These are phyloP conservation scores for Cydia fagiglandana DNA, from an alignment of 1,140 invertebrate species.

Conservation along the genomic window DNA sequence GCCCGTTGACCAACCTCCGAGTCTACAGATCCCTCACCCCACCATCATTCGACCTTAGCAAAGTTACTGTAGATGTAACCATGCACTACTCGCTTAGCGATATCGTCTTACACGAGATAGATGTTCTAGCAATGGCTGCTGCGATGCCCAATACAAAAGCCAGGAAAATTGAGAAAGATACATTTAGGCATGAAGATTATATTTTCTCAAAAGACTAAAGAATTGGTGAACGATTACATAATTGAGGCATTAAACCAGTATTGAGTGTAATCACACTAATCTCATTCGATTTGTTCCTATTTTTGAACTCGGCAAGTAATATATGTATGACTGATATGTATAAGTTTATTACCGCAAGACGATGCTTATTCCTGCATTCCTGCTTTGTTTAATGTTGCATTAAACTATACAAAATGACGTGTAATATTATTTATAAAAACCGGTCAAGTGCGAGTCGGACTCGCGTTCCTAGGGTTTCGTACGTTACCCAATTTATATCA, in stretches of 20 bases:
- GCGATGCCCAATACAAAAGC: constrained; percentile 52
- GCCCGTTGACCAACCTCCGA: constrained; percentile 41
- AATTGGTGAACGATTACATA: constrained; percentile 57
- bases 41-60: constrained; percentile 52
- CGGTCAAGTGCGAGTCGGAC: no score
- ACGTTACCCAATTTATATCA: no score
- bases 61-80: constrained; percentile 50
- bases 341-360: no score
- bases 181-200: constrained; percentile 58
- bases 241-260: constrained; percentile 38
- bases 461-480: no score
- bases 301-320: background rate
- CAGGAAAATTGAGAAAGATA: constrained; percentile 52
- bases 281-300: background rate
- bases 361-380: no score
- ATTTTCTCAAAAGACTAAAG: constrained; percentile 49
- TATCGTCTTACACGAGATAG: constrained; percentile 53
- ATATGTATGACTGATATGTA: no score
- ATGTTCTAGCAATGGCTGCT: constrained; percentile 60
- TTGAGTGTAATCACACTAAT: background rate
- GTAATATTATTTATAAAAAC: no score
- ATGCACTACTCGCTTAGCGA: constrained; percentile 66
- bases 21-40: constrained; percentile 49
- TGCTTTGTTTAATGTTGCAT: no score
- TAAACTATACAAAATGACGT: no score